Base-by-base conservation (phyloP, 1,140 invertebrate species). In the Micrasema minimum region DNA sequence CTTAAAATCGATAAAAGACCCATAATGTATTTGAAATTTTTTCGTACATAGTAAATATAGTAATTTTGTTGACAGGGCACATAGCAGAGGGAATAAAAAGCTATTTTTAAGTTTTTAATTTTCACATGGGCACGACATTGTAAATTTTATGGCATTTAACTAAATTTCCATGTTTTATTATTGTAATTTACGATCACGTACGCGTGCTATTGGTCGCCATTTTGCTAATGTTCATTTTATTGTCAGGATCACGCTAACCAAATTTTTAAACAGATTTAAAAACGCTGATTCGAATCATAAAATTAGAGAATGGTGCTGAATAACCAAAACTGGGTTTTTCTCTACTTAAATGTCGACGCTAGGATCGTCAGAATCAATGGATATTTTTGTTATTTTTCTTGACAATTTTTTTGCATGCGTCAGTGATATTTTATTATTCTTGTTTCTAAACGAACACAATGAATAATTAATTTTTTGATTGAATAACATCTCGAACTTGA, bases 101-200 rank as follows among this genome's bases (percentile, higher is more conserved):
- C 51, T 55, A 10, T 55, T n/a, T 31, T 5, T n/a, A 16, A 55
- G 22, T 20, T 51, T 51, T 51, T 51, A 51, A 11, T 35, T 20
- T 31, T 31, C 64, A 35, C 38, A 22, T 38, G 64, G 14, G 51
- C 11, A 16, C 41, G 20, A 14, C 50, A 46, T 67, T 67, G 66
- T 67, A 55, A 67, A 67, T 55, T 67, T 67, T 55, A 53, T 55
- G 66, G 66, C 66, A 38, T 35, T 43, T 31, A 69, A 69, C 53
- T 11, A 48, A 69, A 48, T 69, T 69, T 37, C 66, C 23, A 69
- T 69, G 66, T 69, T 69, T 61, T 69, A 69, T 69, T 37, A 61
- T 61, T 48, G 66, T 69, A 46, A 69, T 69, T 69, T 69, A 69
- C 31, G 66, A 59, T 46, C 53, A 45, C 38, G 37, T 61, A 48